A percentile compares a stretch with the other conserved stretches of the same genome.
These are phyloP conservation scores for Pitangus sulphuratus DNA, from an alignment of 2,797 vertebrate species.

Conservation along the genomic window DNA sequence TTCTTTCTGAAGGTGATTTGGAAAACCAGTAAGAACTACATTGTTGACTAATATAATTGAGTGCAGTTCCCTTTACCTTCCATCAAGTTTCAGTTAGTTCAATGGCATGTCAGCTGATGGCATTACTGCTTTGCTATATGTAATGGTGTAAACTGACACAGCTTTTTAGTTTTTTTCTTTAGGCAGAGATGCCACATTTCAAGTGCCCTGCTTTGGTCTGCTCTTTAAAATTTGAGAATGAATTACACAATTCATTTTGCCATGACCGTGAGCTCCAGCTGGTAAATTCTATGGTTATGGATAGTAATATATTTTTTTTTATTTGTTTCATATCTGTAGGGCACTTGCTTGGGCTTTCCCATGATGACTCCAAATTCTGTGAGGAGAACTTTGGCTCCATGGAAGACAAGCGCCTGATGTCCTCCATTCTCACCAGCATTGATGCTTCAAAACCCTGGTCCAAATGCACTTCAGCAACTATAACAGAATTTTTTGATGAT, in stretches of 20 bases:
- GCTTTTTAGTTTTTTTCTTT: not conserved
- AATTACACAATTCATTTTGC: not conserved
- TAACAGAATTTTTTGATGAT: constrained; percentile 97
- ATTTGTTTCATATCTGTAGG: constrained; percentile 74
- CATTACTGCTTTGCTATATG: not conserved
- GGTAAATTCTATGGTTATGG: not conserved
- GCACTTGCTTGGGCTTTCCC: constrained; percentile 95
- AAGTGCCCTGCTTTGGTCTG: not conserved
- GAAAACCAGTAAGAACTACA: not conserved
- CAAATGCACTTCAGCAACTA: constrained; percentile 95
- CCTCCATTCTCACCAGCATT: constrained; percentile 96
- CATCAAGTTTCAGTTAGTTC: not conserved
- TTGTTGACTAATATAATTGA: not conserved
- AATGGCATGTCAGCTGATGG: not conserved
- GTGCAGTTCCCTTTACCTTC: not conserved
- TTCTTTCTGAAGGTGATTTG: not conserved
- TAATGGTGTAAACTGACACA: not conserved
- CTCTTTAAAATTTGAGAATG: not conserved
- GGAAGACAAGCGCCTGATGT: constrained; percentile 97
- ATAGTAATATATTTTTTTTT: not conserved
- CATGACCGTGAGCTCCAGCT: not conserved
- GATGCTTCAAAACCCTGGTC: constrained; percentile 98
- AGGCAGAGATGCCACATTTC: not conserved
- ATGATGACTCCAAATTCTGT: constrained; percentile 97
- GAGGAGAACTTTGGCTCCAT: constrained; percentile 94